Base-by-base conservation (phyloP, 2,888 invertebrate species). In the Troides aeacus region DNA sequence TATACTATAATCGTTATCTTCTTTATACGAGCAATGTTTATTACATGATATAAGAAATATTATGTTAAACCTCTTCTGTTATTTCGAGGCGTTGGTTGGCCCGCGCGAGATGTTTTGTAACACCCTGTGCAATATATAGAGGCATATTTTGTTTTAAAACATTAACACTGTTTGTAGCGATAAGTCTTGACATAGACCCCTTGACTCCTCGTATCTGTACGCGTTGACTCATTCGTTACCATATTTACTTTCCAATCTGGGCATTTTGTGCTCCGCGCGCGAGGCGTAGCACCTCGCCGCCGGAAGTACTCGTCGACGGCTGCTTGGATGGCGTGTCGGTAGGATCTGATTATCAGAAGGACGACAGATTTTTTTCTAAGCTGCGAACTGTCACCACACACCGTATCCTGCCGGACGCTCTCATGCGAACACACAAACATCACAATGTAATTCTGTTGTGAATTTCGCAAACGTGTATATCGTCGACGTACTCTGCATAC, bases 241-340 rank as follows among this genome's bases (percentile, higher is more conserved):
- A 90, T 80, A 75, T 82, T 78, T 66, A 59, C 30, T 75, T 81
- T 80, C 81, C 82, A 79, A 77, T 74, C 82, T 83, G 89, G 90
- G 89, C 89, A 89, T 90, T 89, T 67, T 70, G 46, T 15, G 23
- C n/a, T 53, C 62, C 63, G 87, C 88, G 87, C 89, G 39, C 39
- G 10, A 10, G 39, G 39, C 1, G 5, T 83, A 89, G 89, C 78
- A 71, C 77, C 77, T 30, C 79, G 71, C 72, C 73, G 62, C 67
- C 59, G 64, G 64, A 70, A 65, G 42, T 58, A 66, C 66, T 62
- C 72, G 71, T 71, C 70, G 68, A 72, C 56, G 70, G 56, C 68
- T 58, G 17, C 53, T 36, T 17, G 17, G 39, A n/a, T n/a, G 30
- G 21, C 61, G 56, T 58, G 62, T 30, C 68, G 71, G 64, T 67